A percentile compares a stretch with the other conserved stretches of the same genome.
Evolutionary conservation across 1,140 invertebrate species (phyloP).

Genomic region (Daktulosphaira vitifoliae): DNA sequence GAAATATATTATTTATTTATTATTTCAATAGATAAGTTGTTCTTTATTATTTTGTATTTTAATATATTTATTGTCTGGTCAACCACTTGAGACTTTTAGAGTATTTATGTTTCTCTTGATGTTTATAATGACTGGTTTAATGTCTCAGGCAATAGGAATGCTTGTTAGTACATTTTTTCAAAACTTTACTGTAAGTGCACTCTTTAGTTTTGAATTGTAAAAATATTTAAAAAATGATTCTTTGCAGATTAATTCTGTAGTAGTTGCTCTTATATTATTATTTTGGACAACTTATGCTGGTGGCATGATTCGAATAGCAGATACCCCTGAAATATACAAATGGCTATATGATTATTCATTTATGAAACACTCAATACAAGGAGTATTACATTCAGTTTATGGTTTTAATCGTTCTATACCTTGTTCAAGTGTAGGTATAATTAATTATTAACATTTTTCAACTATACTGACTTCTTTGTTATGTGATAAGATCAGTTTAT

Average conservation of each 20-base stretch:
- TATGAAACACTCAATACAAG: conserved; percentile 64
- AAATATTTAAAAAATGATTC: not conserved
- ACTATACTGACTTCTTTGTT: too few relatives aligned
- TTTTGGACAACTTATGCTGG: conserved; percentile 30
- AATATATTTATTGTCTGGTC: conserved; percentile 32
- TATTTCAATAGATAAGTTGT: conserved; percentile 19
- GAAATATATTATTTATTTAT: too few relatives aligned
- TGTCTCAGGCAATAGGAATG: conserved; percentile 84
- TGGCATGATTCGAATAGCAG: conserved; percentile 41
- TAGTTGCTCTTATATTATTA: conserved; percentile 19
- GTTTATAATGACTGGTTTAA: conserved; percentile 77
- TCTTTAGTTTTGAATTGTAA: too few relatives aligned
- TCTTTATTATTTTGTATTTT: not conserved
- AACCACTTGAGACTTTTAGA: conserved; percentile 69
- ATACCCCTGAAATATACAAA: conserved; percentile 67
- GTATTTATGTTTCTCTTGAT: conserved; percentile 82
- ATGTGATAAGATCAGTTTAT: too few relatives aligned
- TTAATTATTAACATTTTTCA: not conserved
- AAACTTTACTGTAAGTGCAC: conserved; percentile 13
- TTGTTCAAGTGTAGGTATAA: conserved; percentile 46
- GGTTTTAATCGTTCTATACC: conserved; percentile 59
- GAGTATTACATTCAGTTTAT: conserved; percentile 59
- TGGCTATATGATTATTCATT: conserved; percentile 85
- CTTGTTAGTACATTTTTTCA: conserved; percentile 79
- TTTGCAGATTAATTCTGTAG: conserved; percentile 2